phyloP scores from a whole-genome alignment of 2,113 vertebrate species.

The Trematomus loennbergii region DNA sequence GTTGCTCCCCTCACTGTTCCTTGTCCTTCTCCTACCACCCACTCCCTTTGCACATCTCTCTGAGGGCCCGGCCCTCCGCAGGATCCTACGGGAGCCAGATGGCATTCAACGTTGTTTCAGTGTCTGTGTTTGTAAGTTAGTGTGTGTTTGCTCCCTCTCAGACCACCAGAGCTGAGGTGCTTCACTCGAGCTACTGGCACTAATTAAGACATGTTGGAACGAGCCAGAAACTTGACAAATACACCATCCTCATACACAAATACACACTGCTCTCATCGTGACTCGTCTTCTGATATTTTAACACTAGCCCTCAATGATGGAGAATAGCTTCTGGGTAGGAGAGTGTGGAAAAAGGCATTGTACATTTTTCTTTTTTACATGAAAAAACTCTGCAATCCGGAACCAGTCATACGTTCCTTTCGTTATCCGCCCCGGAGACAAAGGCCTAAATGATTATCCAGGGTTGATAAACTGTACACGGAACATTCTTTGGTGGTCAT shows the following conservation, averaged over 20 bases:
- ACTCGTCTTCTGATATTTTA: conserved; percentile 16
- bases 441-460: neutral
- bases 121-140: conserved; percentile 52
- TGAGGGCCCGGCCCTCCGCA: conserved; percentile 4
- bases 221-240: conserved; percentile 46
- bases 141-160: conserved; percentile 45
- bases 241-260: conserved; percentile 1
- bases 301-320: neutral
- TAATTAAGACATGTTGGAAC: conserved; percentile 44
- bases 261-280: neutral
- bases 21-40: neutral
- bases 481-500: conserved; percentile 24
- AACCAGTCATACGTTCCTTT: neutral
- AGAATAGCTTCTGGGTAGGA: conserved; percentile 1
- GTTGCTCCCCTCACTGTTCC: conserved; percentile 1
- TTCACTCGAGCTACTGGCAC: conserved; percentile 54
- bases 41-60: conserved; percentile 11
- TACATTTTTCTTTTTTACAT: too few species aligned
- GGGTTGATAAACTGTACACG: neutral
- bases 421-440: neutral
- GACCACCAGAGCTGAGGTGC: conserved; percentile 58
- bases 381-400: neutral
- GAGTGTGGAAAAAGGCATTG: neutral
- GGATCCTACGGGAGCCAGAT: conserved; percentile 63
- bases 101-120: conserved; percentile 48